These are phyloP conservation scores for Halcyon smyrnensis DNA, from an alignment of 2,797 vertebrate species.

Conservation along the genomic window DNA sequence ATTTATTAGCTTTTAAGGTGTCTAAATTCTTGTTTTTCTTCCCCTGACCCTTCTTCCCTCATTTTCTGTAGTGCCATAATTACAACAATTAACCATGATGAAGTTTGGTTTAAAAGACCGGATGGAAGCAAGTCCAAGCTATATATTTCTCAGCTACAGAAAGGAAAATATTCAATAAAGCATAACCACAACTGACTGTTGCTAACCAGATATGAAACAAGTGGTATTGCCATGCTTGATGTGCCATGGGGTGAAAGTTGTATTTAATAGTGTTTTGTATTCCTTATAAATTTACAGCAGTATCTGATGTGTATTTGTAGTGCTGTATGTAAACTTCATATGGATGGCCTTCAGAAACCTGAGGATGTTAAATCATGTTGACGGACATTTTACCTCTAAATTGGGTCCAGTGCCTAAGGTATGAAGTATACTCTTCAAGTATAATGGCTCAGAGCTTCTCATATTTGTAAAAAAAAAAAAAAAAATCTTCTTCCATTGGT, in stretches of 20 bases:
- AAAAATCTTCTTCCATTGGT: not conserved
- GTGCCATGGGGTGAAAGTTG: constrained; percentile 77
- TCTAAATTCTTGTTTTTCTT: constrained; percentile 55
- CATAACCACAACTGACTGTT: constrained; percentile 83
- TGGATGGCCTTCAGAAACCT: constrained; percentile 59
- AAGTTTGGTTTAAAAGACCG: constrained; percentile 97
- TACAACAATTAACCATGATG: constrained; percentile 97
- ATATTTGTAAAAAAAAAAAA: constrained; percentile 43
- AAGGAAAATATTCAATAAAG: constrained; percentile 99
- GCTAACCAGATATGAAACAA: constrained; percentile 60
- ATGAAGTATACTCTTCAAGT: constrained; percentile 47
- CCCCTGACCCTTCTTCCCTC: constrained; percentile 19
- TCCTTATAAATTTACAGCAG: constrained; percentile 64
- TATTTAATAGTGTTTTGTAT: constrained; percentile 74
- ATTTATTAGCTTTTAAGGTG: constrained; percentile 6
- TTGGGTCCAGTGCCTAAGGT: constrained; percentile 60
- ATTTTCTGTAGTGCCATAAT: constrained; percentile 89
- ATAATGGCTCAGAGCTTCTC: constrained; percentile 48
- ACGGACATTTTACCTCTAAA: constrained; percentile 61
- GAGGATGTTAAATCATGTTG: constrained; percentile 66
- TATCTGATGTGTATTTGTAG: constrained; percentile 73
- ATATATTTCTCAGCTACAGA: constrained; percentile 98
- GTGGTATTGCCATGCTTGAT: constrained; percentile 76
- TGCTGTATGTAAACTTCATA: constrained; percentile 73
- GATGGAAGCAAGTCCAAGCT: constrained; percentile 99